phyloP scores from a whole-genome alignment of 2,113 vertebrate species.

The Ibidorhyncha struthersii region DNA sequence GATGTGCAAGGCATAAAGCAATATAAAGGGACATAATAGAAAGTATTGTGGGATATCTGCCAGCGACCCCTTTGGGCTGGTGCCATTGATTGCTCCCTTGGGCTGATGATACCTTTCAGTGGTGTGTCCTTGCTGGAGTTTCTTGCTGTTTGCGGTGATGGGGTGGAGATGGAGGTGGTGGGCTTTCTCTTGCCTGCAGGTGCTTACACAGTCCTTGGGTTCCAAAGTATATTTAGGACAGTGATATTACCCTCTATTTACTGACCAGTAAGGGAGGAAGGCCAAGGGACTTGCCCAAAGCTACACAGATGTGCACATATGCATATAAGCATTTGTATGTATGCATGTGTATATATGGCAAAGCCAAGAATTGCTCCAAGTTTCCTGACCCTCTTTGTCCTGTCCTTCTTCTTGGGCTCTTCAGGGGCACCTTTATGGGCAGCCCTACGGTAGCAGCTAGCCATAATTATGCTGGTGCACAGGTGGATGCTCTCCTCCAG shows the following conservation, averaged over 20 bases:
- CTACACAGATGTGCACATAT: neutral
- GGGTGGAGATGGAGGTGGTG: neutral
- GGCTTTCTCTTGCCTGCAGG: neutral
- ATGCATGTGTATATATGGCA: neutral
- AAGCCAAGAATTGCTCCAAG: neutral
- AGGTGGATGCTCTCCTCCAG: neutral
- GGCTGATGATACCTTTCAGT: neutral
- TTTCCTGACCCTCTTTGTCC: neutral
- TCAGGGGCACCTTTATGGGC: neutral
- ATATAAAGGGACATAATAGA: neutral
- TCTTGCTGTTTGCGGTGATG: neutral
- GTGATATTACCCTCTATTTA: neutral
- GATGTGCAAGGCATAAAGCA: neutral
- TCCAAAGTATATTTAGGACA: neutral
- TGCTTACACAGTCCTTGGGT: neutral
- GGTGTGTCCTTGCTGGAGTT: neutral
- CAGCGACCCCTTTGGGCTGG: neutral
- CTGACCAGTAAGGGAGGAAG: neutral
- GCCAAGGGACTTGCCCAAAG: neutral
- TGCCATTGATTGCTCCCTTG: neutral
- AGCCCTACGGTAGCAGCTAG: neutral
- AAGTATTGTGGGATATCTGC: neutral
- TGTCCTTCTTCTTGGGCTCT: neutral
- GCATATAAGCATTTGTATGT: neutral
- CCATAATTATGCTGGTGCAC: fast-evolving